phyloP scores from a whole-genome alignment of 2,797 vertebrate species.

The Hozukius guyotensis region DNA sequence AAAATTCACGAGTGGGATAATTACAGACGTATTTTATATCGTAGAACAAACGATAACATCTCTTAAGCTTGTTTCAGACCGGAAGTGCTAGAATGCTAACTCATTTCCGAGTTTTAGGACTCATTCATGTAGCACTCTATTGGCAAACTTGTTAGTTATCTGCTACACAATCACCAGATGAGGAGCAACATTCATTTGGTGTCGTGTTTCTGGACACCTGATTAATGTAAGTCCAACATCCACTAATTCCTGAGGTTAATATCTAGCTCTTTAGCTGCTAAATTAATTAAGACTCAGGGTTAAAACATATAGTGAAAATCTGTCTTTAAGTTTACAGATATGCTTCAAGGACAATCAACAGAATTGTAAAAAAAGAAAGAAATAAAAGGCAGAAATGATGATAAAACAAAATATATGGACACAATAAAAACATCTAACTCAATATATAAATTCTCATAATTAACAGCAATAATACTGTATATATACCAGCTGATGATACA shows the following conservation, averaged over 20 bases:
- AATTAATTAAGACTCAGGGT: neutral
- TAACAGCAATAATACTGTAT: conserved; percentile 8
- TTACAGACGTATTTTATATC: too few species aligned
- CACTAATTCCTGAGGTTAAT: neutral
- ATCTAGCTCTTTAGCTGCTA: neutral
- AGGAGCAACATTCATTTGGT: neutral
- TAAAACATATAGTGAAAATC: neutral
- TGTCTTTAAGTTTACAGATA: conserved; percentile 37
- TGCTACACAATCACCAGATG: too few species aligned
- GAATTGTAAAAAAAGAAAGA: conserved; percentile 3
- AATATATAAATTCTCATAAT: conserved; percentile 7
- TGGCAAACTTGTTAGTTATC: too few species aligned
- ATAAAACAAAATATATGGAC: neutral
- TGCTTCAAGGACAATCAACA: conserved; percentile 25
- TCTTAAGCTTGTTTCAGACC: too few species aligned
- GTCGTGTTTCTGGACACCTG: neutral
- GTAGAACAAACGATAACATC: too few species aligned
- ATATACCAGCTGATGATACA: neutral
- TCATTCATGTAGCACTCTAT: too few species aligned
- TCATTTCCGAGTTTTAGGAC: too few species aligned
- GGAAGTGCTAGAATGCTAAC: too few species aligned
- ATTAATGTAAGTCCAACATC: neutral
- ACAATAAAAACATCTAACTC: conserved; percentile 11
- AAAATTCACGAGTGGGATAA: too few species aligned
- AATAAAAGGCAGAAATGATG: neutral